These are phyloP conservation scores for Tachina lurida DNA, from an alignment of 2,888 invertebrate species.

Conservation along the genomic window DNA sequence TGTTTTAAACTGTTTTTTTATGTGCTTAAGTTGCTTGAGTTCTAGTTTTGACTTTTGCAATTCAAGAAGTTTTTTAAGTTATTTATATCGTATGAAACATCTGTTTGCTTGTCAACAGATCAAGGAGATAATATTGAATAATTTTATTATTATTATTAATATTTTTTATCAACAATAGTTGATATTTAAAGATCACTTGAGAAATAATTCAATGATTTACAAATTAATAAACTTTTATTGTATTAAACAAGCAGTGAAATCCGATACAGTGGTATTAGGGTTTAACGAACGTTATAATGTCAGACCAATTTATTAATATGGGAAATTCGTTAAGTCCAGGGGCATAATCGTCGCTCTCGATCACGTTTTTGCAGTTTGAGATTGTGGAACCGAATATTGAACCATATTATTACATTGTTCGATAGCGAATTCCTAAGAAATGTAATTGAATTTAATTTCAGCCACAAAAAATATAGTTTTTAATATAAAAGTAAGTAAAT, in stretches of 20 bases:
- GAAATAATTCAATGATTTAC: neutral
- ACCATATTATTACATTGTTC: no score
- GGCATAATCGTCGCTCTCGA: no score
- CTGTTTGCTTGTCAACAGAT: slow-evolving; percentile 42
- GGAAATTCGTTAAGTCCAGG: no score
- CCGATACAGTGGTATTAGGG: no score
- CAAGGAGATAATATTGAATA: slow-evolving; percentile 19
- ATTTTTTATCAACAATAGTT: neutral
- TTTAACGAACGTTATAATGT: no score
- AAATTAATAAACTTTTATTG: slow-evolving; percentile 27
- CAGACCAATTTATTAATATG: no score
- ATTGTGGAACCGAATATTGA: no score
- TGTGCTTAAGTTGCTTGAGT: neutral
- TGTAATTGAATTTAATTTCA: no score
- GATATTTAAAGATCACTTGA: slow-evolving; percentile 2
- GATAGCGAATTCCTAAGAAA: no score
- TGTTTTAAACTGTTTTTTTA: neutral
- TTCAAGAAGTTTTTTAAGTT: slow-evolving; percentile 41
- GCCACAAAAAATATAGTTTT: no score
- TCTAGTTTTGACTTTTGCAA: slow-evolving; percentile 28
- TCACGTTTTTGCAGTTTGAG: no score
- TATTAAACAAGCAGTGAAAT: neutral
- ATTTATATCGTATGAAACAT: slow-evolving; percentile 44
- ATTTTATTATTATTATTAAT: neutral
- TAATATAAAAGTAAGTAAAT: no score